Base-by-base conservation (phyloP, 2,888 invertebrate genomes). In the Drosophila anomalata region DNA sequence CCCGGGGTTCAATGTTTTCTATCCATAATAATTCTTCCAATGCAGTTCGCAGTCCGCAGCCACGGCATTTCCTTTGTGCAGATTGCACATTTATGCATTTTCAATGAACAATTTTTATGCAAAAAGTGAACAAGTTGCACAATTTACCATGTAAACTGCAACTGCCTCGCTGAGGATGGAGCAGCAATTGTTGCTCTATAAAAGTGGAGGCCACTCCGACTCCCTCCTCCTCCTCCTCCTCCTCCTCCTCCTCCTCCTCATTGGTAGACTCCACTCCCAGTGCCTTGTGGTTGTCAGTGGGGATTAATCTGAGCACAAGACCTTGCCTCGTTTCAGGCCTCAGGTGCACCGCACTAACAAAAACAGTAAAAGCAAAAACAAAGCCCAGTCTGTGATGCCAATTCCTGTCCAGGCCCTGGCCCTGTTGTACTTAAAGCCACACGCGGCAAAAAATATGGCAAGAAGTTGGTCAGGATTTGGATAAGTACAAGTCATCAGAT, bases 91-190 rank as follows among this genome's bases (percentile, higher is more conserved):
- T 84, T 88, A 85, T 85, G 84, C 84, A 85, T 85, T 85, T 88
- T 85, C 88, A 85, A 85, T 85, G 84, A 85, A 85, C 84, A 85
- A 85, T 85, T 85, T 85, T 85, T 85, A 85, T 85, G 84, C 84
- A 85, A 88, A 85, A 83, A 80, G 87, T 87, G 87, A 85, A 85
- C 84, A 85, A 85, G 84, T 85, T 85, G 88, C 84, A 85, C 84
- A 85, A 88, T 85, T 85, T 85, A 85, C 88, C 88, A 80, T 86
- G 84, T 83, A 78, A 83, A 83, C 56, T 62, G 62, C 54, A 50
- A 47, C 50, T 61, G 36, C 46, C 33, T 33, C 26, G 29, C 29
- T 11, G 41, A 44, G 55, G 44, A 51, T 22, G 61, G 48, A 33
- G 57, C 36, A 65, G 75, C 73, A 82, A 87, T 87, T 82, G 82